Percentiles rank a stretch among this genome's conserved stretches.
These are phyloP conservation scores for Hafferia zeledoni DNA, from an alignment of 2,797 vertebrate genomes.

Conservation along the genomic window DNA sequence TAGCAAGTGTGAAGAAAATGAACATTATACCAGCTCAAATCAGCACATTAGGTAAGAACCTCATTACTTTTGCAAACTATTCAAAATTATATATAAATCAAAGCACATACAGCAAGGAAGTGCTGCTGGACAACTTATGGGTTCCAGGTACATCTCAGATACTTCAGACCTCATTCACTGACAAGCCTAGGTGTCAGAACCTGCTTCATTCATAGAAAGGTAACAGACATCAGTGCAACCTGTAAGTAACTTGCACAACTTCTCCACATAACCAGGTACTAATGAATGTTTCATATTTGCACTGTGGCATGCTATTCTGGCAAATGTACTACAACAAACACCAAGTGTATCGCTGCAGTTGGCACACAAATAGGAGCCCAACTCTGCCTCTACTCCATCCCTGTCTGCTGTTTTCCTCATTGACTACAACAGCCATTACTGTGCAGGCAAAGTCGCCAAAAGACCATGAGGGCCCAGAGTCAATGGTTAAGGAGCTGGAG, in stretches of 20 bases:
- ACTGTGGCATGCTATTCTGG: not conserved
- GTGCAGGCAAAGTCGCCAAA: not conserved
- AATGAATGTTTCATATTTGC: not conserved
- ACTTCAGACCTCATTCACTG: not conserved
- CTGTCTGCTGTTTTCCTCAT: not conserved
- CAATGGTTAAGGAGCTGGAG: not conserved
- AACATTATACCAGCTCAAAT: not conserved
- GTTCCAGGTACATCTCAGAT: not conserved
- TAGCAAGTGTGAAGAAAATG: not conserved
- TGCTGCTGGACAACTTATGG: not conserved
- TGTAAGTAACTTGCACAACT: not conserved
- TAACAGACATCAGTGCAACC: not conserved
- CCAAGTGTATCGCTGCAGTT: rapidly evolving
- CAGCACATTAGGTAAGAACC: not conserved
- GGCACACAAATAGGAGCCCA: not conserved
- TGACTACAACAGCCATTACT: not conserved
- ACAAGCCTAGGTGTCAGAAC: not conserved
- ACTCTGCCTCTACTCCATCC: not conserved
- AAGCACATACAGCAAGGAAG: not conserved
- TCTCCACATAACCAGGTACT: not conserved
- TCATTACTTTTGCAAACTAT: not conserved
- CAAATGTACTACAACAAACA: rapidly evolving
- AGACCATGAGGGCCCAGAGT: not conserved
- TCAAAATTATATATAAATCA: not conserved
- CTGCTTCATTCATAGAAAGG: not conserved